phyloP scores from a whole-genome alignment of 2,888 invertebrate species.

The Torymus auratus region DNA sequence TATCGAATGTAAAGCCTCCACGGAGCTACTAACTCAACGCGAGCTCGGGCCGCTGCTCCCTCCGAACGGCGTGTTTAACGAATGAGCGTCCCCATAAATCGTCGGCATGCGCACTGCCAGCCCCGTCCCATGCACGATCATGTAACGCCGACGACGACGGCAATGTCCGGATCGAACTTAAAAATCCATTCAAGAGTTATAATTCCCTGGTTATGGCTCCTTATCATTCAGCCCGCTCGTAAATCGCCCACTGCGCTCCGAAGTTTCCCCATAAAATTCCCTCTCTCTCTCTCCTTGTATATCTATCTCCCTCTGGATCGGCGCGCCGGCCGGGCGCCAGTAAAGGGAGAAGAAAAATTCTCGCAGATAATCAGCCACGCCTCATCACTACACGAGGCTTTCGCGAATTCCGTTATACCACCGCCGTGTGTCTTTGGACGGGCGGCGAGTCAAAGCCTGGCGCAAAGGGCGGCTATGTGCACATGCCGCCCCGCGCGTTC shows the following conservation, averaged over 20 bases:
- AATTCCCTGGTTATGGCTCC: constrained; percentile 39
- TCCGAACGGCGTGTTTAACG: constrained; percentile 12
- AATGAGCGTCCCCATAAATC: constrained; percentile 34
- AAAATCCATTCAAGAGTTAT: constrained; percentile 42
- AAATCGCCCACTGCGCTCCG: background rate
- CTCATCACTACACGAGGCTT: background rate
- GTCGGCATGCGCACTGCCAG: background rate
- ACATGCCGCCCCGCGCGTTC: constrained; percentile 52
- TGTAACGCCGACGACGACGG: no score
- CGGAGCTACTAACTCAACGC: constrained; percentile 24
- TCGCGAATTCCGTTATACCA: background rate
- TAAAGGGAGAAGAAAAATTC: constrained; percentile 39
- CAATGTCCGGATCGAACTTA: constrained; percentile 10
- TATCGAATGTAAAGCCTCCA: constrained; percentile 36
- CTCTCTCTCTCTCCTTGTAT: constrained; percentile 4
- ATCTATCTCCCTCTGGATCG: constrained; percentile 11
- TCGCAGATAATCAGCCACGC: constrained; percentile 18
- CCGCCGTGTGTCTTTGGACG: constrained; percentile 20
- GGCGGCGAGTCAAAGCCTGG: constrained; percentile 23
- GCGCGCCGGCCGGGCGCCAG: background rate
- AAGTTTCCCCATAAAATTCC: constrained; percentile 44
- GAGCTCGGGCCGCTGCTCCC: constrained; percentile 7
- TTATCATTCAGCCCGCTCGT: constrained; percentile 44
- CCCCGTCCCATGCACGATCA: background rate
- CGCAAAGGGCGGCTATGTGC: background rate